These are phyloP conservation scores for Pedicia rivosa DNA, from an alignment of 2,888 invertebrate species.

Conservation along the genomic window DNA sequence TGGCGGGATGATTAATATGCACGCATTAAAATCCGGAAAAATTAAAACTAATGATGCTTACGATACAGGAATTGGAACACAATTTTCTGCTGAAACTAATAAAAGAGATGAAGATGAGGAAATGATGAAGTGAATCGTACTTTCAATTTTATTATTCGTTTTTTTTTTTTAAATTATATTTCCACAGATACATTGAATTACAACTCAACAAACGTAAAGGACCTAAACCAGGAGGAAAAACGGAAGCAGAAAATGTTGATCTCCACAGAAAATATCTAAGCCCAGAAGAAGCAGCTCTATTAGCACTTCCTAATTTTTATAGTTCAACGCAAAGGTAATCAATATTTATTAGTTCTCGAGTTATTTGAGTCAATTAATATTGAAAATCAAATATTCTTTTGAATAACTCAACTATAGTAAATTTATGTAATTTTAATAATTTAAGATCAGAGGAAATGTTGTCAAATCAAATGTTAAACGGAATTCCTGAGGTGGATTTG, in stretches of 20 bases:
- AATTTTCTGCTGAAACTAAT: conserved; percentile 96
- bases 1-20: conserved; percentile 84
- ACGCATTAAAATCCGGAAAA: conserved; percentile 64
- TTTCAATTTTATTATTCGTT: not conserved
- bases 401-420: not conserved
- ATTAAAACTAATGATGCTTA: conserved; percentile 76
- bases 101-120: conserved; percentile 97
- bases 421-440: not conserved
- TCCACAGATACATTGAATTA: conserved; percentile 55
- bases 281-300: conserved; percentile 80
- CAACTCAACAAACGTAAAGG: conserved; percentile 78
- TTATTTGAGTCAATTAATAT: too few species aligned
- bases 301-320: conserved; percentile 76
- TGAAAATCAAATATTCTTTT: too few species aligned
- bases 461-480: conserved; percentile 98
- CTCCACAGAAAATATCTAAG: conserved; percentile 49
- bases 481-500: conserved; percentile 97
- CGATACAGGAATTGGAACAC: conserved; percentile 85
- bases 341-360: too few species aligned
- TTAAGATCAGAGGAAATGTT: conserved; percentile 89
- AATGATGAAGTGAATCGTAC: conserved; percentile 65
- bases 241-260: conserved; percentile 28
- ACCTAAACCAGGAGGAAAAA: conserved; percentile 27
- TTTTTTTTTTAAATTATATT: conserved; percentile 2
- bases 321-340: conserved; percentile 56